phyloP scores from a whole-genome alignment of 2,888 invertebrate genomes.

The Chesias legatella region DNA sequence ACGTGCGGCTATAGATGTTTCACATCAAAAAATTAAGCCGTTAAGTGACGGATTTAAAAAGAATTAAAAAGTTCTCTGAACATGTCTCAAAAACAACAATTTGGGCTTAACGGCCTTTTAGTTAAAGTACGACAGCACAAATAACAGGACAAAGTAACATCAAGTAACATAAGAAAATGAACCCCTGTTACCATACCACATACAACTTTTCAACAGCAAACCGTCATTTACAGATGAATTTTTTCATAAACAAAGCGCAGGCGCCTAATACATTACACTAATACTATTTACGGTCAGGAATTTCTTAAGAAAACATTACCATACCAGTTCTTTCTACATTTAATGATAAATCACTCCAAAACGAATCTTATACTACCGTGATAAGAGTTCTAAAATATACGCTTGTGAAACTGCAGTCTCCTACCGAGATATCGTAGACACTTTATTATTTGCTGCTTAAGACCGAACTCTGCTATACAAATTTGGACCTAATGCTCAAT shows the following conservation, averaged over 20 bases:
- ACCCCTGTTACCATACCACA: constrained; percentile 17
- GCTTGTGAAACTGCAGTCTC: constrained; percentile 4
- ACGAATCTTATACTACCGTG: constrained; percentile 11
- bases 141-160: background rate
- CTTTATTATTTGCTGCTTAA: constrained; percentile 20
- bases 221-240: constrained; percentile 18
- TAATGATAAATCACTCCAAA: constrained; percentile 8
- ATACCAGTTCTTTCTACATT: constrained; percentile 30
- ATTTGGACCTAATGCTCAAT: constrained; percentile 31
- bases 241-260: constrained; percentile 35
- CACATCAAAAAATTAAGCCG: too few species aligned
- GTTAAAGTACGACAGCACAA: too few species aligned
- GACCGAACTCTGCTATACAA: constrained; percentile 20
- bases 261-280: constrained; percentile 52
- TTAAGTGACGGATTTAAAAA: too few species aligned
- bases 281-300: constrained; percentile 72
- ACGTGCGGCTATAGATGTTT: too few species aligned
- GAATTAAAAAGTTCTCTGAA: too few species aligned
- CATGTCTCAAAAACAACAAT: too few species aligned
- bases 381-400: constrained; percentile 6
- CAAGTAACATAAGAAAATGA: background rate
- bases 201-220: constrained; percentile 19
- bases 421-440: constrained; percentile 9
- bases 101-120: too few species aligned
- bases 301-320: constrained; percentile 67